These are phyloP conservation scores for Phrynocephalus vlangalii DNA, from an alignment of 2,797 vertebrate species.

Conservation along the genomic window DNA sequence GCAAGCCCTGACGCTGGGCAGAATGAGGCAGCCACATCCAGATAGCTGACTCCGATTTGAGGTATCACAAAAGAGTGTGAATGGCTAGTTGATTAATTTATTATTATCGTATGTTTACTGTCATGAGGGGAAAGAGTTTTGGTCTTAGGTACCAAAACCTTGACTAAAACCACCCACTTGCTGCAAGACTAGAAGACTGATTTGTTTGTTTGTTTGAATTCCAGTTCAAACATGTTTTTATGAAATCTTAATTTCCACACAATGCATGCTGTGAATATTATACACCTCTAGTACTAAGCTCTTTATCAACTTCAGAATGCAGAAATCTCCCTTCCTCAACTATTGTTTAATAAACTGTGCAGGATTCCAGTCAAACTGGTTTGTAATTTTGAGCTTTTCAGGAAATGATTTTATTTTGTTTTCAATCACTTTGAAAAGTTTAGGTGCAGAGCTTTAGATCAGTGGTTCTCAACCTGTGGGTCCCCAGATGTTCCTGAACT, in stretches of 20 bases:
- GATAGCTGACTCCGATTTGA: neutral
- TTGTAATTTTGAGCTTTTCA: neutral
- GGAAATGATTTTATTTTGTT: neutral
- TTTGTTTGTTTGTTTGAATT: neutral
- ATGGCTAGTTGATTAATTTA: neutral
- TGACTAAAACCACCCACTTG: neutral
- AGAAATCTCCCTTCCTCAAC: neutral
- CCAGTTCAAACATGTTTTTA: neutral
- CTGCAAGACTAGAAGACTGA: neutral
- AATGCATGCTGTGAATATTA: neutral
- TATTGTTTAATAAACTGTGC: neutral
- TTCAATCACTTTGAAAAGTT: no score
- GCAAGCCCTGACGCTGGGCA: neutral
- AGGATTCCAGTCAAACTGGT: no score
- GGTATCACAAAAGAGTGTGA: neutral
- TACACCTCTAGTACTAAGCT: neutral
- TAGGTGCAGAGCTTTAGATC: no score
- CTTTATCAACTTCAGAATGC: neutral
- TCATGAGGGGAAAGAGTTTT: neutral
- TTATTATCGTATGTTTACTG: neutral
- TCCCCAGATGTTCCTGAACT: no score
- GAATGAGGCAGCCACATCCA: neutral
- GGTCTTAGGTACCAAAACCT: neutral
- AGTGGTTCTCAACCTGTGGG: no score
- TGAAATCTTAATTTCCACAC: neutral